phyloP scores from a whole-genome alignment of 2,797 vertebrate genomes.

The Falco peregrinus region DNA sequence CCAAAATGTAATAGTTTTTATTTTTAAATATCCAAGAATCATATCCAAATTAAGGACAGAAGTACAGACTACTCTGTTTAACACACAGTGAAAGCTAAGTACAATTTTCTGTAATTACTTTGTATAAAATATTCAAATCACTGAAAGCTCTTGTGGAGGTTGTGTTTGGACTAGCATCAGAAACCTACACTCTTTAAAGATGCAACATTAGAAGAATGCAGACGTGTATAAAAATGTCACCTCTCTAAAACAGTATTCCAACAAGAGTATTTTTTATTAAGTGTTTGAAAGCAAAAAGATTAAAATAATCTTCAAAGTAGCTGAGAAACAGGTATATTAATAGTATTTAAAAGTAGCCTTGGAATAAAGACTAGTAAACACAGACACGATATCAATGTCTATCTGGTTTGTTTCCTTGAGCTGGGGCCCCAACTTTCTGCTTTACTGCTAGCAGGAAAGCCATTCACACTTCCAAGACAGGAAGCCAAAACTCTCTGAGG shows the following conservation, averaged over 20 bases:
- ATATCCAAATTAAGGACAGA: not conserved
- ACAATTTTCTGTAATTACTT: slow-evolving; percentile 10
- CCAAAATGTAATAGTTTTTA: not conserved
- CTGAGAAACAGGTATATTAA: not conserved
- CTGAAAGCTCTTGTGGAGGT: not conserved
- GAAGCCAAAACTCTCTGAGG: slow-evolving; percentile 12
- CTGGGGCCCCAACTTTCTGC: not conserved
- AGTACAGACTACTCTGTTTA: not conserved
- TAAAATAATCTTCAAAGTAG: not conserved
- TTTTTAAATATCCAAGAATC: not conserved
- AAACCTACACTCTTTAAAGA: slow-evolving; percentile 9
- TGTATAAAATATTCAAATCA: not conserved
- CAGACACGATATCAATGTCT: not conserved
- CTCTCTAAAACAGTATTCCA: not conserved
- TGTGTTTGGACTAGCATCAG: not conserved
- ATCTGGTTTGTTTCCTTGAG: not conserved
- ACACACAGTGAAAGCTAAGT: not conserved
- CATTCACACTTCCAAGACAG: not conserved
- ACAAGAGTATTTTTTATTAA: not conserved
- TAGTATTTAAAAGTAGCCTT: not conserved
- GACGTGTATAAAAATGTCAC: not conserved
- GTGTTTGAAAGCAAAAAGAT: not conserved
- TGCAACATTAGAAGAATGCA: not conserved
- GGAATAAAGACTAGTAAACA: not conserved
- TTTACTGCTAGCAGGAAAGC: slow-evolving; percentile 12